Base-by-base conservation (phyloP, 2,113 vertebrate species). In the Catagonus wagneri region DNA sequence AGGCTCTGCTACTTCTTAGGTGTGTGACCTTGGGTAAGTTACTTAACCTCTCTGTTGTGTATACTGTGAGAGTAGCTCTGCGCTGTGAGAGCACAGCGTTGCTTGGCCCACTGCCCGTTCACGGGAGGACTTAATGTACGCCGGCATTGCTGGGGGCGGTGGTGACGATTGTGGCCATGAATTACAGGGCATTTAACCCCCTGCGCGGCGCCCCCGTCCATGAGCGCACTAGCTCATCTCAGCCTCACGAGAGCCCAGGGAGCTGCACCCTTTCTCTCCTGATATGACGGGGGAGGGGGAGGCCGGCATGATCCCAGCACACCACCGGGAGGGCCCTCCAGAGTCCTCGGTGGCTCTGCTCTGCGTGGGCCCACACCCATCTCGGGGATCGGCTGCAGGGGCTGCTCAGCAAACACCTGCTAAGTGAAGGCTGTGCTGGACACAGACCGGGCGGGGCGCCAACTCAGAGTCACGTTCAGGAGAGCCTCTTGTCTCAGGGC, bases 281-380 rank as follows among this genome's bases (percentile, higher is more conserved):
- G 19, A 20, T 3, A 3, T 6, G 50, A 19, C 6, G 0, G 9
- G n/a, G 27, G 52, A 9, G 27, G 8, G 7, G 13, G 15, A 20
- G 68, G 60, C 11, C 2, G 34, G 12, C 1, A 36, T 29, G 54
- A 11, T 8, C 2, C 1, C 63, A 29, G 0, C 13, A 6, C n/a
- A 14, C 20, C 2, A 58, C 58, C 3, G 0, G 29, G 50, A 75
- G 52, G 20, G 0, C 20, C 39, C 25, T 32, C 65, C 1, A 22
- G 0, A 2, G 19, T 32, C 58, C 1, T 0, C 1, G 39, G 3
- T 14, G n/a, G 2, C 14, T 20, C n/a, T 14, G 1, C 50, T 1
- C 2, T 22, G 2, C 72, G 0, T 0, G 29, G 86, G 39, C 5
- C 27, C 34, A 44, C 44, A 44, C 8, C 5, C 44, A 44, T 8